Evolutionary conservation across 2,113 vertebrate genomes (phyloP), one percentile per base, ranked within the genome.

Genomic region (Chaetops frenatus): DNA sequence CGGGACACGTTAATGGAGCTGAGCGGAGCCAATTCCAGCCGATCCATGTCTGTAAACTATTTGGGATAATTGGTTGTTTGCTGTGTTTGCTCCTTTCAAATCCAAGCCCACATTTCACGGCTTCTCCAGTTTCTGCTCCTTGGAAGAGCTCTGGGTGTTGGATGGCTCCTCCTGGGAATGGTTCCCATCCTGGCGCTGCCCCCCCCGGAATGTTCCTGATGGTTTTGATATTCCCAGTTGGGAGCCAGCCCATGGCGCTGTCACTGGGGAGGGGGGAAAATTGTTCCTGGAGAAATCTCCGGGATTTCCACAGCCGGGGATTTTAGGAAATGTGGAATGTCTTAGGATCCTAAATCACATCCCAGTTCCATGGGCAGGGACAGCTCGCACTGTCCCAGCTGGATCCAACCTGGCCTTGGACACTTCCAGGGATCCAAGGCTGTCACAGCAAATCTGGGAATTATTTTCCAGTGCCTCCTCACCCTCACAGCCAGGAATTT

Each of bases 311-410:
- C 15, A 17, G 25, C 27, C 9, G 27, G 50, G 15, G 50, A 17
- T 51, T 28, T 25, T 51, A 6, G 50, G 44, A 45, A n/a, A n/a
- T n/a, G n/a, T n/a, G n/a, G n/a, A n/a, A n/a, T n/a, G n/a, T n/a
- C n/a, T n/a, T n/a, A n/a, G n/a, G n/a, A n/a, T n/a, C n/a, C n/a
- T n/a, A n/a, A n/a, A n/a, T n/a, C n/a, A n/a, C n/a, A n/a, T n/a
- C n/a, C n/a, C n/a, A 13, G 3, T 28, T 17, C 66, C 45, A 16
- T 9, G 11, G 2, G 10, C 27, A 33, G 17, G 74, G 36, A 51
- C 47, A n/a, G 1, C 4, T 62, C 6, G 29, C 29, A 1, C 14
- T 0, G 0, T 27, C 23, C 65, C 44, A n/a, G 35, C 1, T 11
- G 2, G 14, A 8, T 81, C 53, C 51, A 54, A 0, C 13, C 57